A percentile compares a stretch with the other conserved stretches of the same genome.
Evolutionary conservation across 2,113 vertebrate genomes (phyloP).

Genomic region (Calyptommatus sinebrachiatus): DNA sequence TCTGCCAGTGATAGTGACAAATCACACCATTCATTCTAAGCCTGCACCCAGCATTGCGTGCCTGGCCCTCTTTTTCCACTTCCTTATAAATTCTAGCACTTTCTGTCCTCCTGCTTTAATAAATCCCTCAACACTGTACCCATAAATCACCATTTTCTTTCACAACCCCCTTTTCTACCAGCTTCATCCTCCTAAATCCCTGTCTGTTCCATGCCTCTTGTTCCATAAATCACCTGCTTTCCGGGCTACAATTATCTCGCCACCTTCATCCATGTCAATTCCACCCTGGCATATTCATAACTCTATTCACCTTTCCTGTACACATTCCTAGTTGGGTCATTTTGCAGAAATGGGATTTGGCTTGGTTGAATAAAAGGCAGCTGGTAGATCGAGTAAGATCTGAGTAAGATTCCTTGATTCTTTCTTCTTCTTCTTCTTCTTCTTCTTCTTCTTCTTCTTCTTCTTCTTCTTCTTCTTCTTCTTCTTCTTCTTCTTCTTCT

Average conservation of each 20-base stretch:
- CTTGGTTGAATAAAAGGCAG: background rate
- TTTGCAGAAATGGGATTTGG: background rate
- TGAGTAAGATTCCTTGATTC: too few relatives aligned
- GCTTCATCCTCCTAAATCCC: conserved; percentile 24
- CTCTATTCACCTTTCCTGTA: background rate
- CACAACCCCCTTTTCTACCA: background rate
- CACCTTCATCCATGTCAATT: background rate
- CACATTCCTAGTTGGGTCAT: background rate
- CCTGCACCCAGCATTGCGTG: background rate
- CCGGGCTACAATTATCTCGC: background rate
- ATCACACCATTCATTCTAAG: background rate
- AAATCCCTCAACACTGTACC: conserved; percentile 15
- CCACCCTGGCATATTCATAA: background rate
- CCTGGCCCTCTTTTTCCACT: too few relatives aligned
- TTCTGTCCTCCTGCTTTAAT: background rate
- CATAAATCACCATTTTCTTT: conserved; percentile 11
- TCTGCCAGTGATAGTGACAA: too few relatives aligned
- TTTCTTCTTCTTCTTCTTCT: too few relatives aligned
- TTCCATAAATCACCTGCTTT: conserved; percentile 1
- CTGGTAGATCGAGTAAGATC: background rate
- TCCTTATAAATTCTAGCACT: background rate
- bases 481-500: too few relatives aligned
- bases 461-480: too few relatives aligned
- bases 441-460: too few relatives aligned
- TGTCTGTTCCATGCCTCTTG: background rate